phyloP scores from a whole-genome alignment of 2,113 vertebrate genomes.

The Andinoacara biseriatus region DNA sequence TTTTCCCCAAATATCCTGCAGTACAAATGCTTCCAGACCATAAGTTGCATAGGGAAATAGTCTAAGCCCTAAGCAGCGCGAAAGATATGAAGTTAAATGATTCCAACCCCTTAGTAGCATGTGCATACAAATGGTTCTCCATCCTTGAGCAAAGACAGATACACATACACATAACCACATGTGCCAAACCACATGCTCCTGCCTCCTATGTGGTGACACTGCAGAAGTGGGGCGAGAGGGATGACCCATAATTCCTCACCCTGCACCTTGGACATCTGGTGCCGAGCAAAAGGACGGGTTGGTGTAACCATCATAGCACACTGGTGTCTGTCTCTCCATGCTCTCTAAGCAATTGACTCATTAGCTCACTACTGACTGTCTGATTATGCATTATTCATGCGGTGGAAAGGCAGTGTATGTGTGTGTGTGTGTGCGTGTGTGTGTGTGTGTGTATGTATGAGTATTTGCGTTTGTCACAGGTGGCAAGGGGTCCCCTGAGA shows the following conservation, averaged over 20 bases:
- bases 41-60: constrained; percentile 4
- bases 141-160: constrained; percentile 42
- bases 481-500: constrained; percentile 62
- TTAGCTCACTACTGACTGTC: constrained; percentile 72
- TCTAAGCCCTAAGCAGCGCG: constrained; percentile 10
- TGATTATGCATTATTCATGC: constrained; percentile 81
- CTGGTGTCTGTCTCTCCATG: constrained; percentile 66
- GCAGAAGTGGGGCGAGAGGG: constrained; percentile 48
- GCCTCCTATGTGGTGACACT: constrained; percentile 60
- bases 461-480: constrained; percentile 59
- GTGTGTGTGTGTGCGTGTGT: neutral
- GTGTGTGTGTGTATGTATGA: neutral
- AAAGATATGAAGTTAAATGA: constrained; percentile 46
- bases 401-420: constrained; percentile 30
- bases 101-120: constrained; percentile 23
- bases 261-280: constrained; percentile 70
- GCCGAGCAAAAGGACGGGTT: constrained; percentile 58
- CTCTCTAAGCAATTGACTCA: constrained; percentile 74
- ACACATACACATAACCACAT: constrained; percentile 24
- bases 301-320: constrained; percentile 53
- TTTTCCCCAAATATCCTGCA: neutral
- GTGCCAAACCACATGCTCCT: constrained; percentile 52
- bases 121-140: constrained; percentile 25
- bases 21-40: constrained; percentile 8
- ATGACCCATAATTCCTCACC: constrained; percentile 76